phyloP scores from a whole-genome alignment of 2,113 vertebrate species.

The Notechis scutatus region DNA sequence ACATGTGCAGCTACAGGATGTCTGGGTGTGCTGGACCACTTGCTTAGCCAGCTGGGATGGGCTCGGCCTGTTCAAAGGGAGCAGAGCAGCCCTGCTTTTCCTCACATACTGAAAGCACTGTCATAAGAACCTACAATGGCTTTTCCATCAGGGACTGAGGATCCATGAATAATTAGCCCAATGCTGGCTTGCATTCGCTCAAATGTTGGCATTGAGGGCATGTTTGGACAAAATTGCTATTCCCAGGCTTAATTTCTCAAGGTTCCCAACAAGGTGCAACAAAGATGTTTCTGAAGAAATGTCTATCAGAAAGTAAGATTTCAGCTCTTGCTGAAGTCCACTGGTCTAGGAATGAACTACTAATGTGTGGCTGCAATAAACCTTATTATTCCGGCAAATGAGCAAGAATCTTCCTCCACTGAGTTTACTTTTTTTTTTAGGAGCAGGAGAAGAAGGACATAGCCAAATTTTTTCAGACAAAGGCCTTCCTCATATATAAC shows the following conservation, averaged over 20 bases:
- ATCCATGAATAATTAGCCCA: conserved; percentile 14
- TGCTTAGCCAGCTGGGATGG: conserved; percentile 11
- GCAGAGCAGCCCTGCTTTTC: neutral
- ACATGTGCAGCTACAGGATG: neutral
- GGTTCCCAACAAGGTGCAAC: neutral
- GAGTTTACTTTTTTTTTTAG: neutral
- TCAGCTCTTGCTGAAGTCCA: neutral
- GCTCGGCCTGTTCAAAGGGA: conserved; percentile 14
- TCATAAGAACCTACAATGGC: neutral
- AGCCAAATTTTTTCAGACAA: neutral
- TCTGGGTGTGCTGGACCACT: conserved; percentile 1
- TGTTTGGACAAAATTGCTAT: neutral
- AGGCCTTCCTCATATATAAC: neutral
- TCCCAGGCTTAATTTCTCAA: neutral
- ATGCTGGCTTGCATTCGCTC: neutral
- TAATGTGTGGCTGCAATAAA: neutral
- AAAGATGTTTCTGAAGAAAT: neutral
- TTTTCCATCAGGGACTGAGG: neutral
- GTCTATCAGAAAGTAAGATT: neutral
- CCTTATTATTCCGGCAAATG: neutral
- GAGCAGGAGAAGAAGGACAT: neutral
- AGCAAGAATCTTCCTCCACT: neutral
- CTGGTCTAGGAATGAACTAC: neutral
- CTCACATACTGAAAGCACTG: conserved; percentile 1
- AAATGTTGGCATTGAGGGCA: neutral